phyloP scores from a whole-genome alignment of 2,113 vertebrate genomes.

The Recurvirostra avosetta region DNA sequence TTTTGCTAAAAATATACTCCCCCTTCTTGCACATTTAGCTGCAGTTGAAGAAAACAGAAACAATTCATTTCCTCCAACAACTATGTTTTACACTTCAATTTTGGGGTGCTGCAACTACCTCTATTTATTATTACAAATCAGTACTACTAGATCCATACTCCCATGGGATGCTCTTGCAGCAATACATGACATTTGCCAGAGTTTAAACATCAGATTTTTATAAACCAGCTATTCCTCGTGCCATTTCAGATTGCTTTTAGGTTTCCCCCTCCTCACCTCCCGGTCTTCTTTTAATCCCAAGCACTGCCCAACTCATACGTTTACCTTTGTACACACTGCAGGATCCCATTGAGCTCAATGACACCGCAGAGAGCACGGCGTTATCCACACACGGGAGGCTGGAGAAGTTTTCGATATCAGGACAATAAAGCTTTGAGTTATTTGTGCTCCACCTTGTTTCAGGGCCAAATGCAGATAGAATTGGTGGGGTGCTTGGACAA shows the following conservation, averaged over 20 bases:
- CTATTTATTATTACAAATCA: background rate
- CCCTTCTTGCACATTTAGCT: background rate
- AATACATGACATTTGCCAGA: slow-evolving; percentile 16
- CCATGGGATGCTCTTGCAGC: background rate
- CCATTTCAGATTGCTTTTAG: background rate
- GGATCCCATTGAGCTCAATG: background rate
- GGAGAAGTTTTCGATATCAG: background rate
- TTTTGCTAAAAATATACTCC: background rate
- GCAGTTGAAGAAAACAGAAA: slow-evolving; percentile 4
- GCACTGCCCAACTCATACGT: background rate
- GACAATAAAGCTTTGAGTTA: background rate
- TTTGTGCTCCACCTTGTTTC: background rate
- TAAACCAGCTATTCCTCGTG: background rate
- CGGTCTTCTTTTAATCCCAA: background rate
- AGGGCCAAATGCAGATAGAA: background rate
- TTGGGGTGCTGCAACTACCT: background rate
- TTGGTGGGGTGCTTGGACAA: background rate
- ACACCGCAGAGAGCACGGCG: fast-evolving
- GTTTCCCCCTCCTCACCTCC: too few relatives aligned
- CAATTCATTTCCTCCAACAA: background rate
- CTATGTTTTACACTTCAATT: background rate
- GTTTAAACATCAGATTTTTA: background rate
- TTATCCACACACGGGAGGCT: background rate
- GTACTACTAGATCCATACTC: background rate
- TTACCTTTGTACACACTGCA: background rate